These are phyloP conservation scores for Dryomyza anilis DNA, from an alignment of 2,888 invertebrate genomes.

Conservation along the genomic window DNA sequence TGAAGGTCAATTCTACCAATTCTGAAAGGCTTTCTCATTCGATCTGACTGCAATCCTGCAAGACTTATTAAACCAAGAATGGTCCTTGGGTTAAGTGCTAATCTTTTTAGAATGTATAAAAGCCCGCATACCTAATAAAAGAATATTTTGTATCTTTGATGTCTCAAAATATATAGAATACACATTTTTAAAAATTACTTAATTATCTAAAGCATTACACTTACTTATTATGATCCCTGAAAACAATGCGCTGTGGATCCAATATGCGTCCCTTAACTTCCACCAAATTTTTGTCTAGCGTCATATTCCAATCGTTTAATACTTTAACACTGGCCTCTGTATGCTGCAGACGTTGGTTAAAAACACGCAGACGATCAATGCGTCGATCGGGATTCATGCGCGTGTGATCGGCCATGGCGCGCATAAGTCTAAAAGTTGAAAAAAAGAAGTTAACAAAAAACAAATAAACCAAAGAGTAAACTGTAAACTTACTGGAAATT, in stretches of 20 bases:
- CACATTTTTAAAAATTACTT: too few species aligned
- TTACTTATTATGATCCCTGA: conserved; percentile 59
- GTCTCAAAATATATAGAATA: too few species aligned
- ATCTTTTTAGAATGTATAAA: too few species aligned
- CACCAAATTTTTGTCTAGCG: conserved; percentile 68
- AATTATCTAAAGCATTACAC: background rate
- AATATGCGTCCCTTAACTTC: conserved; percentile 71
- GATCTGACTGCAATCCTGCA: too few species aligned
- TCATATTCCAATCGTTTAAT: conserved; percentile 74
- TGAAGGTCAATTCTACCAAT: too few species aligned
- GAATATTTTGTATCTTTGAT: too few species aligned
- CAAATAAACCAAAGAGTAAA: background rate
- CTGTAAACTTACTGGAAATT: conserved; percentile 68
- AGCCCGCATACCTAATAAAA: too few species aligned
- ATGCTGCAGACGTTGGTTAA: conserved; percentile 68
- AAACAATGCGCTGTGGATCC: conserved; percentile 69
- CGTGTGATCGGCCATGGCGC: conserved; percentile 74
- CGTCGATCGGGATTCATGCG: conserved; percentile 77
- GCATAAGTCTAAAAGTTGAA: conserved; percentile 68
- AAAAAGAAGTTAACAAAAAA: background rate
- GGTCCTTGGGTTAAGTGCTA: too few species aligned
- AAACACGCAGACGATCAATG: conserved; percentile 70
- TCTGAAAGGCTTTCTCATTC: too few species aligned
- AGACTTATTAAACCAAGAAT: too few species aligned
- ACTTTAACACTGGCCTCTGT: conserved; percentile 66